A percentile compares a stretch with the other conserved stretches of the same genome.
These are phyloP conservation scores for Neoseiulus cucumeris DNA, from an alignment of 1,140 invertebrate species.

Conservation along the genomic window DNA sequence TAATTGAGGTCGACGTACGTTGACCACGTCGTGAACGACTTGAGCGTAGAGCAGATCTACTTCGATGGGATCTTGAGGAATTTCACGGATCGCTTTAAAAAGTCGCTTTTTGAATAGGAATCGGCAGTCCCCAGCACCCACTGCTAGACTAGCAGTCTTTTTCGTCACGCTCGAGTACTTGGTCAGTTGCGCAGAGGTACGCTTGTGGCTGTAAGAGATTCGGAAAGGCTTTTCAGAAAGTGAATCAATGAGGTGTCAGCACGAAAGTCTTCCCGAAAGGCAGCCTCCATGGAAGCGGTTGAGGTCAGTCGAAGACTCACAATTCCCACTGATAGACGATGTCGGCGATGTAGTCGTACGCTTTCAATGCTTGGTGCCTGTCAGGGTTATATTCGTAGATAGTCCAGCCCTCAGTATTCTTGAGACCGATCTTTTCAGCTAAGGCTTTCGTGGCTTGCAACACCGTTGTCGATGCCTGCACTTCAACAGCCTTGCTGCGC, in stretches of 20 bases:
- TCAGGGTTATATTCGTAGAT: conserved; percentile 52
- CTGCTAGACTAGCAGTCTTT: conserved; percentile 26
- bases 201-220: conserved; percentile 13
- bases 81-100: conserved; percentile 62
- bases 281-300: background rate
- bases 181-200: conserved; percentile 24
- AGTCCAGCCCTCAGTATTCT: conserved; percentile 72
- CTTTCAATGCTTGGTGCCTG: conserved; percentile 71
- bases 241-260: background rate
- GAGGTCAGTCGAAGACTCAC: conserved; percentile 35
- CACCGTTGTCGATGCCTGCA: conserved; percentile 81
- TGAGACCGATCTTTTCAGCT: conserved; percentile 64
- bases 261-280: background rate
- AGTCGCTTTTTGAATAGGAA: conserved; percentile 79
- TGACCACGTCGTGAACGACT: conserved; percentile 79
- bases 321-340: conserved; percentile 80
- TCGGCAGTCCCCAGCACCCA: conserved; percentile 64
- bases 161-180: conserved; percentile 29
- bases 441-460: conserved; percentile 66
- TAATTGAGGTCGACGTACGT: conserved; percentile 38
- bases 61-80: conserved; percentile 89
- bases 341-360: conserved; percentile 79
- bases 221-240: background rate
- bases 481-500: conserved; percentile 79
- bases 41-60: conserved; percentile 84